Evolutionary conservation across 2,888 invertebrate species (phyloP).

Genomic region (Rhagonycha lutea): DNA sequence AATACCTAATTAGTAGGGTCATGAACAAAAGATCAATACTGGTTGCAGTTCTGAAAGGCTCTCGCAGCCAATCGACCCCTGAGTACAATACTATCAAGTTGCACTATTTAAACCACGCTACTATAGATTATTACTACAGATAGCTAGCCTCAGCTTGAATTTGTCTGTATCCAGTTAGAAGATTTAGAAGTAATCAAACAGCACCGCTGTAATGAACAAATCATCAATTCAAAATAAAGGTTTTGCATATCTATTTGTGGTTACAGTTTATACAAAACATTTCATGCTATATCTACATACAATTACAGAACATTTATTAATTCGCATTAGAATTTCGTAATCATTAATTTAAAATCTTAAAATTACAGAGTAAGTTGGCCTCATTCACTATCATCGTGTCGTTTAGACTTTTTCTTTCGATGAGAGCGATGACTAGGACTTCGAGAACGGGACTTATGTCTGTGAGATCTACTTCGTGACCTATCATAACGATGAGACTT

Average conservation of each 20-base stretch:
- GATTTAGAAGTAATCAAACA: no score
- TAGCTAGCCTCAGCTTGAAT: no score
- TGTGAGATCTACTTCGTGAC: conserved; percentile 67
- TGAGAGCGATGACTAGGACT: conserved; percentile 68
- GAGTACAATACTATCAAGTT: no score
- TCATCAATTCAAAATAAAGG: neutral
- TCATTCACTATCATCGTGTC: conserved; percentile 69
- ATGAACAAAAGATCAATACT: no score
- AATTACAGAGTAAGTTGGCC: neutral
- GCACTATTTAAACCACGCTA: no score
- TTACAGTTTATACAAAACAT: neutral
- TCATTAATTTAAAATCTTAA: neutral
- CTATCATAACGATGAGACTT: conserved; percentile 70
- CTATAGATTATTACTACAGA: no score
- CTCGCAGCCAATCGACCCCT: no score
- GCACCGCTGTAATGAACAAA: no score
- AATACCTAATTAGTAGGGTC: no score
- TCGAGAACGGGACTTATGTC: conserved; percentile 73
- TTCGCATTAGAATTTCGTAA: neutral
- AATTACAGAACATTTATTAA: neutral
- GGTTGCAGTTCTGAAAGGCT: no score
- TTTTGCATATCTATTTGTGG: neutral
- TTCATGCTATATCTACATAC: neutral
- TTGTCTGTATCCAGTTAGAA: no score
- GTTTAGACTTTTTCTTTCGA: conserved; percentile 72